Evolutionary conservation across 2,888 invertebrate genomes (phyloP).

Genomic region (Linnaemya tessellans): DNA sequence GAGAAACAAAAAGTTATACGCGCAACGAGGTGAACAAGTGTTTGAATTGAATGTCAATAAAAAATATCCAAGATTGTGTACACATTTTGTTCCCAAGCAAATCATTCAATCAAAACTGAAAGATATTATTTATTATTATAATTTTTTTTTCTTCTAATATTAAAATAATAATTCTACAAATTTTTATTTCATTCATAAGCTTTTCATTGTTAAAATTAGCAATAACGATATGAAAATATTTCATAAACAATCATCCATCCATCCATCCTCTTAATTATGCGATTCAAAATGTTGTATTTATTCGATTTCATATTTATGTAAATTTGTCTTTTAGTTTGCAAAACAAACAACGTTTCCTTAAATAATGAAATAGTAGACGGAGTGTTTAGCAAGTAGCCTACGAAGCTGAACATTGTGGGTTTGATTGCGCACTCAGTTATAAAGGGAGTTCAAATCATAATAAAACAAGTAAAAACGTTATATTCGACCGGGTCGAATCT

Average conservation of each 20-base stretch:
- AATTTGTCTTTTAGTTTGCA: not conserved
- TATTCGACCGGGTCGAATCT: no score
- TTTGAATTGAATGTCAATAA: slow-evolving; percentile 55
- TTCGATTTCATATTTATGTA: not conserved
- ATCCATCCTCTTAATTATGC: not conserved
- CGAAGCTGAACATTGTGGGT: no score
- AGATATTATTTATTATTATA: slow-evolving; percentile 2
- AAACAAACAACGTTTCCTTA: no score
- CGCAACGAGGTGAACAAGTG: slow-evolving; percentile 40
- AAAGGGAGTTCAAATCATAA: no score
- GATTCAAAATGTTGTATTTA: not conserved
- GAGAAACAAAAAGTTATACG: slow-evolving; percentile 9
- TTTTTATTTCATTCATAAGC: slow-evolving; percentile 51
- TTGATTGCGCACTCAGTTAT: no score
- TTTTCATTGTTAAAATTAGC: slow-evolving; percentile 34
- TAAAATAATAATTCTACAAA: slow-evolving; percentile 6
- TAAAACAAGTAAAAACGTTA: no score
- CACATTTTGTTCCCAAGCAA: slow-evolving; percentile 27
- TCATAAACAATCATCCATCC: not conserved
- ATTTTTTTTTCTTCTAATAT: not conserved
- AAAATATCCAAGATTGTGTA: slow-evolving; percentile 4
- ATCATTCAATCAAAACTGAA: slow-evolving; percentile 12
- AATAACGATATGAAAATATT: not conserved
- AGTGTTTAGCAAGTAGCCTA: no score
- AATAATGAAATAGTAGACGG: no score